These are phyloP conservation scores for Pseudopipra pipra DNA, from an alignment of 2,113 vertebrate genomes.

Conservation along the genomic window DNA sequence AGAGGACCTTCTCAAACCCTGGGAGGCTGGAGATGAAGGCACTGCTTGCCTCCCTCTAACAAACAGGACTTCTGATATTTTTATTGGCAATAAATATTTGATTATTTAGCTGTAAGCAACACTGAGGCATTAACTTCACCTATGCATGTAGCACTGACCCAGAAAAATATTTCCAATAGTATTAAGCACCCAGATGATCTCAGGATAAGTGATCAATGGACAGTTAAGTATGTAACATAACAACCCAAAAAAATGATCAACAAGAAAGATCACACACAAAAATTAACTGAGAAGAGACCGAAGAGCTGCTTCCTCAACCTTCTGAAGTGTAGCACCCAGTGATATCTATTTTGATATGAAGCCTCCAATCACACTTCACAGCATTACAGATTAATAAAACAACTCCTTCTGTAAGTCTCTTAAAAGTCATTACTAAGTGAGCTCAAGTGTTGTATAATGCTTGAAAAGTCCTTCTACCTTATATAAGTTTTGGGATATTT, in stretches of 20 bases:
- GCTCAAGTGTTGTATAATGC: constrained; percentile 21
- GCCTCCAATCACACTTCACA: constrained; percentile 17
- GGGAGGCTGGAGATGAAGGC: not conserved
- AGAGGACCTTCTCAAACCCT: not conserved
- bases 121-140: not conserved
- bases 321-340: not conserved
- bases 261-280: constrained; percentile 40
- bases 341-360: not conserved
- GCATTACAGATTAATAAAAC: constrained; percentile 14
- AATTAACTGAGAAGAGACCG: constrained; percentile 12
- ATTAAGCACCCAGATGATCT: constrained; percentile 52
- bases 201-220: constrained; percentile 14
- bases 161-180: constrained; percentile 19
- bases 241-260: constrained; percentile 24
- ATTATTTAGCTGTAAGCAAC: not conserved
- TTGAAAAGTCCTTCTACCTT: constrained; percentile 27
- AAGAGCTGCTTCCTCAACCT: not conserved
- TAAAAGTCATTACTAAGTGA: constrained; percentile 37
- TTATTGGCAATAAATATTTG: not conserved
- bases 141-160: not conserved
- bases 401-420: constrained; percentile 17
- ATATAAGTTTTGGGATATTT: not conserved
- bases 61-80: not conserved
- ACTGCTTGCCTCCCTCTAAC: not conserved
- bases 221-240: constrained; percentile 22